Base-by-base conservation (phyloP, 2,113 vertebrate species). In the Phyllostomus discolor region DNA sequence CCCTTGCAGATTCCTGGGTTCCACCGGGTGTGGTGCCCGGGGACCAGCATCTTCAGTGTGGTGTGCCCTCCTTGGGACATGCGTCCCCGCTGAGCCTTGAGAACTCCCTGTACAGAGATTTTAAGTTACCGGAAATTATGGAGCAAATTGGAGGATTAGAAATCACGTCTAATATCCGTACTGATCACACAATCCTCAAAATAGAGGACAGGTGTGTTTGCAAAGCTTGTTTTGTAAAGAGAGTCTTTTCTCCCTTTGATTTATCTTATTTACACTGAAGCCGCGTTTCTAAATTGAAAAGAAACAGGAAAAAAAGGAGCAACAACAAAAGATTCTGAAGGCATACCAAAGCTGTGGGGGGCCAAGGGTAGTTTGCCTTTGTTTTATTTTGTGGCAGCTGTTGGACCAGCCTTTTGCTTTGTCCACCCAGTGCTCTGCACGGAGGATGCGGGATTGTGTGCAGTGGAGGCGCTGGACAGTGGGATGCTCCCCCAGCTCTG, bases 161-260 rank as follows among this genome's bases (percentile, higher is more conserved):
- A 90, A 75, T 69, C 80, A 15, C 19, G n/a, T 96, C 76, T 82
- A 4, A 0, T 76, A 35, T 69, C 90, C 88, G 59, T 69, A 26
- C 31, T 4, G 72, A 90, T 17, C 33, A 79, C 46, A 92, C 70
- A 85, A 64, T 67, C 62, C n/a, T 88, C 90, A 54, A 62, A 73
- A 31, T 50, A 62, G 24, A 54, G 59, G 82, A 86, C 95, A 97
- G 96, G 91, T 95, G 96, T 97, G 90, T 96, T 97, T 97, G 82
- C 84, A 85, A 97, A 97, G 81, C 92, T 89, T 96, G 85, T 95
- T 97, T 95, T 89, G 91, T 97, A 94, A 92, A 96, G 92, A 96
- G 43, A 94, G 62, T 67, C 80, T 96, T 96, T 88, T 94, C 79
- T 89, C 19, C 48, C 86, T 95, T 94, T 80, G 79, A 92, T 46